Base-by-base conservation (phyloP, 2,888 invertebrate genomes). In the Cerastis leucographa region DNA sequence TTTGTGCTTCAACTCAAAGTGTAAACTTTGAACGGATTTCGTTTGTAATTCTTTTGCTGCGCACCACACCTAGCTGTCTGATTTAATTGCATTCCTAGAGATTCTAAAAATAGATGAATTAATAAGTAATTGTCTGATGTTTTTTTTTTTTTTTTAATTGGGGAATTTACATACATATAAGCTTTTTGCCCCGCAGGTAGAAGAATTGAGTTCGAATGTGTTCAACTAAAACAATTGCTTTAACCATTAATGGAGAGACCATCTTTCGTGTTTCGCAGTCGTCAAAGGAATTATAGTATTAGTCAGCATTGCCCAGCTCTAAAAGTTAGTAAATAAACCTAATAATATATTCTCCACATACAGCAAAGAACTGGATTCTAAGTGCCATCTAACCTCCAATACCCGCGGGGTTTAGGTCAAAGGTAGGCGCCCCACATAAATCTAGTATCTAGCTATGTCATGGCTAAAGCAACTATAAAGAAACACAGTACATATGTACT, bases 31-130 rank as follows among this genome's bases (percentile, higher is more conserved):
- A 83, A 84, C 75, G 85, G 86, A 90, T 89, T 91, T 85, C 81
- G 81, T 91, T 91, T 89, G 89, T 89, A 85, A 89, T 89, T 88
- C 85, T 87, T 89, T 73, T 78, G 84, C 76, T 74, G 74, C 66
- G 40, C 51, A 71, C 68, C 59, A 69, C 78, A 84, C 77, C 66
- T 62, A 66, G 70, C 66, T 80, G 72, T 79, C 68, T 62, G 71
- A 71, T 82, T 87, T 86, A 81, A 85, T 86, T 77, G 81, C 81
- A 74, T 81, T 81, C 71, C 71, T 79, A 71, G 71, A 62, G 40
- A 64, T 56, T 72, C 40, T 71, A 42, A 71, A 84, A 71, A 71
- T 74, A 84, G 61, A 74, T 56, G 29, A 46, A 25, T 66, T 72
- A 46, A 62, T 70, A 69, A 62, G 46, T 9, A 54, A 59, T 59